A percentile compares a stretch with the other conserved stretches of the same genome.
phyloP scores from a whole-genome alignment of 2,888 invertebrate genomes.

The Argynnis bischoffii region DNA sequence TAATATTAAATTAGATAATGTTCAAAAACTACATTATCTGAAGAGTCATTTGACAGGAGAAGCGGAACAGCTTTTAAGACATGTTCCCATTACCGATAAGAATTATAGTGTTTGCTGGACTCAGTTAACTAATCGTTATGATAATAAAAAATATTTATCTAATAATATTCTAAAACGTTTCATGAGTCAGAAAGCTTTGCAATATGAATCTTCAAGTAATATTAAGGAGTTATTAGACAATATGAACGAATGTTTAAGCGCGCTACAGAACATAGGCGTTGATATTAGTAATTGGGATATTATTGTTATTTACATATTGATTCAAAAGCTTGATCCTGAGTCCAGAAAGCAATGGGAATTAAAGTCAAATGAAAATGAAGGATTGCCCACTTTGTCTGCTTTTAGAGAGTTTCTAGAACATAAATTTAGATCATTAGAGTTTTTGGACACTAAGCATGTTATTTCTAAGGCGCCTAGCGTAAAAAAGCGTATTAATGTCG shows the following conservation, averaged over 20 bases:
- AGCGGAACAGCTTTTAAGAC: constrained; percentile 36
- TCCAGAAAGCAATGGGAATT: constrained; percentile 41
- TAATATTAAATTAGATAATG: no score
- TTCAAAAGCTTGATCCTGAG: constrained; percentile 37
- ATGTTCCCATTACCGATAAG: constrained; percentile 29
- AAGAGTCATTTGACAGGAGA: constrained; percentile 30
- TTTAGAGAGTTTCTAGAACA: constrained; percentile 34
- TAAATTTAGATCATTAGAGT: constrained; percentile 1
- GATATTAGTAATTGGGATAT: constrained; percentile 40
- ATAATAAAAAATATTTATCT: constrained; percentile 40
- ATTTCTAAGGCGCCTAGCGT: not conserved
- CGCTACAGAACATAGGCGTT: constrained; percentile 34
- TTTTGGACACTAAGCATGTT: not conserved
- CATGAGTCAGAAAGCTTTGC: constrained; percentile 24
- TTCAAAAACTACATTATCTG: no score
- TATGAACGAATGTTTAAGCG: constrained; percentile 39
- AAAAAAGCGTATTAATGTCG: not conserved
- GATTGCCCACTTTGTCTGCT: constrained; percentile 39
- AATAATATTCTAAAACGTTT: constrained; percentile 37
- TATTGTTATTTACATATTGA: constrained; percentile 37
- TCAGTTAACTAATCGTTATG: constrained; percentile 35
- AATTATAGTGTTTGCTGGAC: constrained; percentile 41
- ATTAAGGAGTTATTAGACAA: constrained; percentile 30
- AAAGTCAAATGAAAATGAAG: constrained; percentile 29
- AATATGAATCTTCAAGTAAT: constrained; percentile 33